Base-by-base conservation (phyloP, 1,140 invertebrate species). In the Patella vulgata region DNA sequence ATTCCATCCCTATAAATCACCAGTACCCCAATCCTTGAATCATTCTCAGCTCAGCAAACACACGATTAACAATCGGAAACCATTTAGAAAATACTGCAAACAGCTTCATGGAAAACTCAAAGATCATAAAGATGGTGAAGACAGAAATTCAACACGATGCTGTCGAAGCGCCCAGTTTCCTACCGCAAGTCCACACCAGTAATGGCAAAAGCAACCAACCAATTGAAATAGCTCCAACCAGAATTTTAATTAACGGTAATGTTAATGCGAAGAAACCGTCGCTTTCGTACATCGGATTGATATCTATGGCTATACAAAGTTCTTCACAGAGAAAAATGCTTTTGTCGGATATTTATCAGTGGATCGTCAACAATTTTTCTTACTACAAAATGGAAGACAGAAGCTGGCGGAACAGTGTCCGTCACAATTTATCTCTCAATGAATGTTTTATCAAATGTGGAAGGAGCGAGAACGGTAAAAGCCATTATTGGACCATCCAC, bases 401-500 rank as follows among this genome's bases (percentile, higher is more conserved):
- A 53, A 75, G 76, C n/a, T 85, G 83, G 83, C 66, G 80, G 47
- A 85, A 85, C 63, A 81, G 78, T 51, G 80, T 85, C 23, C 66
- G 83, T 0, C 83, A 85, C 63, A 83, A 83, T 51, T 66, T 83
- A 11, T 82, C 81, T 39, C 60, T 83, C 31, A 82, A 83, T 56
- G 81, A 83, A 59, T 83, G 82, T 66, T 83, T 83, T 61, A 77
- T 82, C 28, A 83, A 83, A 63, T 75, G 74, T 4, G 81, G 82
- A 0, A 59, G 80, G 4, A 78, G 81, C 59, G 79, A 82, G 51
- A 78, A 82, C 50, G 82, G 81, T 9, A 84, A 83, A 55, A 80
- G 81, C 0, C 80, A 82, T 63, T 98, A 96, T 75, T 99, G 96
- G 96, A 93, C 95, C 1, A 97, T 99, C 47, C 96, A 99, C 84